Conservation (phyloP, 2,113 vertebrate species). For the Speoplatyrhinus poulsoni region DNA sequence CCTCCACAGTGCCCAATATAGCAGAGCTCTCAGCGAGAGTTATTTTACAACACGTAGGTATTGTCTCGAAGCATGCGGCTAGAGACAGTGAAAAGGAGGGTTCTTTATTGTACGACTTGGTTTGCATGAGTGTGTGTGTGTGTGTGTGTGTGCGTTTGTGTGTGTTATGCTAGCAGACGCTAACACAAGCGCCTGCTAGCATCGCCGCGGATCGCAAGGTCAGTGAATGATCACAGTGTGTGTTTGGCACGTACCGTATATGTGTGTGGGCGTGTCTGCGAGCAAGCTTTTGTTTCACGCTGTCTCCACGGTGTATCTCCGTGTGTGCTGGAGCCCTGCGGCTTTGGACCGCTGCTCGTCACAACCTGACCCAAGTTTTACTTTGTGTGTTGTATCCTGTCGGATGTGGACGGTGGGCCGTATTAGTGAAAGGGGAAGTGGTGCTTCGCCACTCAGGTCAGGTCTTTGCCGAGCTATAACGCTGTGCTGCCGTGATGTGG, state of each 20-base stretch:
- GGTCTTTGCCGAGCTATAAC: constrained; percentile 13
- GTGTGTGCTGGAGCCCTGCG: background rate
- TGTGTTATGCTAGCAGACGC: background rate
- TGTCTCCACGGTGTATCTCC: too few species aligned
- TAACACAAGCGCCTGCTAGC: background rate
- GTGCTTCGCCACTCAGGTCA: constrained; percentile 19
- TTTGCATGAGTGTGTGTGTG: background rate
- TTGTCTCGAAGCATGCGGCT: constrained; percentile 40
- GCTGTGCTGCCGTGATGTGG: constrained; percentile 33
- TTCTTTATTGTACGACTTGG: constrained; percentile 9
- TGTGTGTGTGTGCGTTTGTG: background rate
- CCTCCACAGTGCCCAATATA: constrained; percentile 55
- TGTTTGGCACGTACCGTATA: background rate
- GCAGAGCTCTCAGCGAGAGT: constrained; percentile 49
- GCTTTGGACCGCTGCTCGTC: background rate
- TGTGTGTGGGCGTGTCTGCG: background rate
- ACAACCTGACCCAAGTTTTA: background rate
- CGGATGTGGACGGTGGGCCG: constrained; percentile 8
- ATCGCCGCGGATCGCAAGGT: too few species aligned
- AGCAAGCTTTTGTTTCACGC: too few species aligned
- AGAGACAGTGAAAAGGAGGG: constrained; percentile 27
- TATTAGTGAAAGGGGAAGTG: background rate
- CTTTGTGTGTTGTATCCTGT: constrained; percentile 17
- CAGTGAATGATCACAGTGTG: background rate
- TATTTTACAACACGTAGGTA: constrained; percentile 62